Evolutionary conservation across 2,797 vertebrate genomes (phyloP).

Genomic region (Xerus rutilus): DNA sequence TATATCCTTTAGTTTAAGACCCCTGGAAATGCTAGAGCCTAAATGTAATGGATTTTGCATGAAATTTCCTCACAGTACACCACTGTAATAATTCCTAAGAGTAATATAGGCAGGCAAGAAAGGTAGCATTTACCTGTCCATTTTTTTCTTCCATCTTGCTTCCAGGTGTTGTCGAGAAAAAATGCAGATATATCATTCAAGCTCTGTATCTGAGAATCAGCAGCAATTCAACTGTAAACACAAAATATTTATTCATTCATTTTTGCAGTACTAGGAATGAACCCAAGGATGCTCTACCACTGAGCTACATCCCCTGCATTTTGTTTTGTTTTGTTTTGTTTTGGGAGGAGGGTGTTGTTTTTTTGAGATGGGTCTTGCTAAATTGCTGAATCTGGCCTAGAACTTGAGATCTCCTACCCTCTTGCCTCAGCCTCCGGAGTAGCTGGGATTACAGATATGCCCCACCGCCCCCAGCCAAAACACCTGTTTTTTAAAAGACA

Average conservation of each 20-base stretch:
- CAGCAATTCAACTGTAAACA: constrained; percentile 43
- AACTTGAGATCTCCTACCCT: too few relatives aligned
- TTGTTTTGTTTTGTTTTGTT: too few relatives aligned
- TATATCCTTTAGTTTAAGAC: neutral
- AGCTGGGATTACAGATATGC: too few relatives aligned
- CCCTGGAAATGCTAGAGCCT: neutral
- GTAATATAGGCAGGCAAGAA: neutral
- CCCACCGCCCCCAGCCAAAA: neutral
- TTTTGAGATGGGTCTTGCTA: too few relatives aligned
- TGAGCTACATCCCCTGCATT: too few relatives aligned
- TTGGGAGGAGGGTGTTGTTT: too few relatives aligned
- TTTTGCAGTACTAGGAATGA: too few relatives aligned
- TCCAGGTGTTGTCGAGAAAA: neutral
- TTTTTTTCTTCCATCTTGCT: constrained; percentile 67
- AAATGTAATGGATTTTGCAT: neutral
- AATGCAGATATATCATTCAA: neutral
- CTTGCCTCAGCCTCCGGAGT: too few relatives aligned
- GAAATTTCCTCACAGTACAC: neutral
- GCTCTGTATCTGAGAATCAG: neutral
- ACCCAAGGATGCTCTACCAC: too few relatives aligned
- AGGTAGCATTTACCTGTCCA: constrained; percentile 56
- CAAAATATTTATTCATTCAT: neutral
- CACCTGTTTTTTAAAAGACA: neutral
- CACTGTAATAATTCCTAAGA: neutral
- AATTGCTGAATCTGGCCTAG: too few relatives aligned